Base-by-base conservation (phyloP, 2,113 vertebrate species). In the Solea solea region DNA sequence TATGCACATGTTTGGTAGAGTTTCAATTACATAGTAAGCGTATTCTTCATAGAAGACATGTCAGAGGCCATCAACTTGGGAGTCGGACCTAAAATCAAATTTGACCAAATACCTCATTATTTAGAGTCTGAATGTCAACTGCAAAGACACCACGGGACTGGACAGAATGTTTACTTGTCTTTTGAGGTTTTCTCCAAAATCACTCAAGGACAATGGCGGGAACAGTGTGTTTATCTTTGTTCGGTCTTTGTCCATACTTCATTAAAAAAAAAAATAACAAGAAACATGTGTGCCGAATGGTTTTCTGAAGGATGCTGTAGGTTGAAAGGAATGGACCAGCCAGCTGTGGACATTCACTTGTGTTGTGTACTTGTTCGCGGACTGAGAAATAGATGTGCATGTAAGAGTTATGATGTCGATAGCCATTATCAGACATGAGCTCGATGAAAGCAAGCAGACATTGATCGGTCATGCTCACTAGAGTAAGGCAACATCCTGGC, bases 231-330 rank as follows among this genome's bases (percentile, higher is more conserved):
- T 85, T 89, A 69, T 72, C 41, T 44, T 39, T 59, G n/a, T 25
- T 59, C 49, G 16, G 45, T 41, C 55, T 74, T 68, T 74, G 64
- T 72, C 53, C 52, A 74, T 87, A 65, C 69, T 76, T 88, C 66
- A 84, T 86, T 83, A 82, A 84, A 88, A 56, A 21, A 21, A 21
- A 21, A 46, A 70, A 76, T 83, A 88, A 89, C 53, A 45, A 76
- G 66, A 81, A 88, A 78, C 84, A 89, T 86, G 67, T 86, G 84
- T 69, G 75, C 59, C 49, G 10, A 65, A 75, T n/a, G 48, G 16
- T 52, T 63, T 61, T 80, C 66, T 80, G 50, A 54, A n/a, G 46
- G 64, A 62, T 51, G 62, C 50, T 49, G 39, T 25, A 63, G 28
- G 78, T 64, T 72, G 40, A 55, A 70, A 7, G n/a, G 27, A 45